Percentiles rank a stretch among this genome's conserved stretches.
These are phyloP conservation scores for Philhelius pedissequus DNA, from an alignment of 2,888 invertebrate genomes.

Conservation along the genomic window DNA sequence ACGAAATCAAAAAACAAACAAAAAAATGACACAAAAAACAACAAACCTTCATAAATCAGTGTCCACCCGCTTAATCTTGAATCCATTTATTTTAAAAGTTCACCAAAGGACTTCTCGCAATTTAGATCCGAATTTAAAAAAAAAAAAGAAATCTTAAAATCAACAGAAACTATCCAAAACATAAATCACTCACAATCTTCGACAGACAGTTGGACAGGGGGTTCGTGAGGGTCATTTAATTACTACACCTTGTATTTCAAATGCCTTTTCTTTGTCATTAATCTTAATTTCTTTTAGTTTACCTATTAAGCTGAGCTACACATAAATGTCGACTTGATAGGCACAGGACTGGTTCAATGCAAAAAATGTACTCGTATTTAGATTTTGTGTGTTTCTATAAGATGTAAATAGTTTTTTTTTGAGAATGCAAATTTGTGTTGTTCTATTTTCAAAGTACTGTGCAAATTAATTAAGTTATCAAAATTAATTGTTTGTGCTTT, in stretches of 20 bases:
- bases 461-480: conserved; percentile 8
- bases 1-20: neutral
- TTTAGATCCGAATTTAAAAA: neutral
- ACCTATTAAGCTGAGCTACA: too few species aligned
- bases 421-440: neutral
- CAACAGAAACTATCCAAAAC: neutral
- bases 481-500: conserved; percentile 5
- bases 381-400: neutral
- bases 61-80: neutral
- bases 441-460: neutral
- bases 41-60: conserved; percentile 3
- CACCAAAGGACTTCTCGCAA: neutral
- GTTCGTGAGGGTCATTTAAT: neutral
- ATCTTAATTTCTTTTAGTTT: neutral
- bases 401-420: neutral
- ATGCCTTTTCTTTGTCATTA: neutral
- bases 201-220: too few species aligned
- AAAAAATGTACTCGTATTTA: neutral
- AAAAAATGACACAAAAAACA: too few species aligned
- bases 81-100: neutral
- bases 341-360: neutral
- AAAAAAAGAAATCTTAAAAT: neutral
- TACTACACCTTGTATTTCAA: neutral
- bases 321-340: neutral
- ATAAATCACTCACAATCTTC: conserved; percentile 1